Base-by-base conservation (phyloP, 1,140 invertebrate genomes). In the Drosophila kepulauana region DNA sequence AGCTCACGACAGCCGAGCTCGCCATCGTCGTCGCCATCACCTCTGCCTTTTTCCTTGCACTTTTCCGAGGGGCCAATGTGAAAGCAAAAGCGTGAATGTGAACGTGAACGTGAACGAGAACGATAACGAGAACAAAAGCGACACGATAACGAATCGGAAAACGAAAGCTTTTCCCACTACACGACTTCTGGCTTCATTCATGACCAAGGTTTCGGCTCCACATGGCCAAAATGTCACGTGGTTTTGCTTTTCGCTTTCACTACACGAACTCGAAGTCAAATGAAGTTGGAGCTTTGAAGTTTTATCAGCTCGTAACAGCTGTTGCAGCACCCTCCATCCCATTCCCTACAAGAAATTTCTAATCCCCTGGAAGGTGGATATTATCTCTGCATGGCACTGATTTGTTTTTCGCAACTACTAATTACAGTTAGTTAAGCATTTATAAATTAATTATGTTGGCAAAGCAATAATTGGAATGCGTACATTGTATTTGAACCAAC, bases 161-260 rank as follows among this genome's bases (percentile, higher is more conserved):
- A 43, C 70, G 33, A 74, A 77, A 87, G 82, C 82, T 88, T 75
- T 77, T 45, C 65, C 38, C 35, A 57, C 38, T 52, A 13, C 3
- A 28, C n/a, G 25, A 68, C 25, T 56, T 68, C 57, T 63, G 35
- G 64, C 64, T 86, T 61, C 84, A 82, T 80, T 88, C 84, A 75
- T 68, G 73, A 87, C 66, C 67, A 76, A 56, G 43, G 70, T 43
- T 78, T 49, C 52, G 49, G 58, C 49, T 74, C 48, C 43, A 38
- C 61, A 63, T 45, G 56, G 33, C 46, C 25, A 56, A 16, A 48
- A 20, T n/a, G 76, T 84, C 80, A 84, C 69, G 80, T 80, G 66
- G 45, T 15, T 25, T 20, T 13, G 46, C 57, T 61, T 69, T 79
- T 80, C 73, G 77, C 81, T 70, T 73, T 72, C 82, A 25, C 28